Conservation (phyloP, 2,113 vertebrate species). For the Hipposideros armiger region DNA sequence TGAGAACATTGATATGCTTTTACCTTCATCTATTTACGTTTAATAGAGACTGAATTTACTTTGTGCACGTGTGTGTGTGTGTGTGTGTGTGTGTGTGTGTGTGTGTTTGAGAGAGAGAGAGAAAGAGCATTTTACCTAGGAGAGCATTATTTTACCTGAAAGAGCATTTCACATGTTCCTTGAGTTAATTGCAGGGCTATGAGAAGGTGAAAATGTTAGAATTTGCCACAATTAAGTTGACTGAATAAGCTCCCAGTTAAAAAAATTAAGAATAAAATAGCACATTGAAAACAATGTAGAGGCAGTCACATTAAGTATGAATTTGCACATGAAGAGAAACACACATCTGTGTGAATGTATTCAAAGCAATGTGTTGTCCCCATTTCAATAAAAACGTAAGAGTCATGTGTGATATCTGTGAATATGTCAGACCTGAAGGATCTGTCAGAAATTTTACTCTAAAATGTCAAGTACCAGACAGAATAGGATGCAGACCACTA, state of each 20-base stretch:
- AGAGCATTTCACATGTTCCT: background rate
- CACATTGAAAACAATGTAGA: background rate
- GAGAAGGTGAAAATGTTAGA: background rate
- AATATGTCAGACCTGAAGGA: background rate
- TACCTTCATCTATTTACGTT: background rate
- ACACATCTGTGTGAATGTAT: background rate
- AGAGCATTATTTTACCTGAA: background rate
- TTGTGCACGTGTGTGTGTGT: background rate
- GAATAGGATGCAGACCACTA: background rate
- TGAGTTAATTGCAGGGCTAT: background rate
- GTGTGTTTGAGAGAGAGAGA: background rate
- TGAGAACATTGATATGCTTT: background rate
- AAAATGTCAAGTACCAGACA: background rate
- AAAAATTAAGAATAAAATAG: background rate
- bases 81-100: background rate
- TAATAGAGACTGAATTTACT: background rate
- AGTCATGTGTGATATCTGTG: background rate
- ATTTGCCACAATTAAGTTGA: background rate
- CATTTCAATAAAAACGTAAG: background rate
- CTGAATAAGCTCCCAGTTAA: slow-evolving; percentile 29
- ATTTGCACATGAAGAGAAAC: slow-evolving; percentile 24
- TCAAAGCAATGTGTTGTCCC: background rate
- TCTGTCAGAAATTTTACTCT: background rate
- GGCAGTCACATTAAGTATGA: background rate
- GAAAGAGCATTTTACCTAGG: background rate